Evolutionary conservation across 2,797 vertebrate genomes (phyloP).

Genomic region (Poeciliopsis turneri): DNA sequence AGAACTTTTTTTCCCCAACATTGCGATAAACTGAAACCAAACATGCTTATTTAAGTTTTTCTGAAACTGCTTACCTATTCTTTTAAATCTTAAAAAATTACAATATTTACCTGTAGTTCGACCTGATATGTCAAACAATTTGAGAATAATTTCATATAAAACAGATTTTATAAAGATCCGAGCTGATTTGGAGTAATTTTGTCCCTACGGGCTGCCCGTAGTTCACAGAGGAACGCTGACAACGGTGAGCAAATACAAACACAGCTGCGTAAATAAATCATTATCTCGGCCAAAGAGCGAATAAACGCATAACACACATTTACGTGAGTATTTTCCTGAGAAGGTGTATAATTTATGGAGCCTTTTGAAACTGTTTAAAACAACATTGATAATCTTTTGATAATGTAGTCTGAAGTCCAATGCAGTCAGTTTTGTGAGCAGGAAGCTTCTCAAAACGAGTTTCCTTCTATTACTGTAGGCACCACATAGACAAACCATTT

Average conservation of each 20-base stretch:
- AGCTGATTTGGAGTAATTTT: slow-evolving; percentile 8
- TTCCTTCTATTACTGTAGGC: neutral
- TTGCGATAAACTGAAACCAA: slow-evolving; percentile 31
- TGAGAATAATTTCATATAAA: neutral
- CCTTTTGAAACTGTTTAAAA: neutral
- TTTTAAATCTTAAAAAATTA: neutral
- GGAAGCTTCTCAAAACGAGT: neutral
- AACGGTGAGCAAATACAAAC: too few relatives aligned
- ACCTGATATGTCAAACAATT: neutral
- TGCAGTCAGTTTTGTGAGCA: neutral
- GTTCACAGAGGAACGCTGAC: slow-evolving; percentile 1
- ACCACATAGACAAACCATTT: neutral
- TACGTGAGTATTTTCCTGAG: slow-evolving; percentile 19
- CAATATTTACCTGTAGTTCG: neutral
- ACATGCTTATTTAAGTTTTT: accelerated
- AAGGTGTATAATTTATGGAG: neutral
- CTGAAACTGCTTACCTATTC: neutral
- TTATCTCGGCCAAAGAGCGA: neutral
- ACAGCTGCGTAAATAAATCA: neutral
- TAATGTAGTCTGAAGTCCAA: neutral
- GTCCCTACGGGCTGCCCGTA: slow-evolving; percentile 56
- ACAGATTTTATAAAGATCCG: neutral
- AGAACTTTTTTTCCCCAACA: neutral
- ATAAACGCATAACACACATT: neutral
- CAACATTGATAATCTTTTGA: neutral